A percentile compares a stretch with the other conserved stretches of the same genome.
Conservation (phyloP, 2,113 vertebrate genomes). For the Cinclus mexicanus region DNA sequence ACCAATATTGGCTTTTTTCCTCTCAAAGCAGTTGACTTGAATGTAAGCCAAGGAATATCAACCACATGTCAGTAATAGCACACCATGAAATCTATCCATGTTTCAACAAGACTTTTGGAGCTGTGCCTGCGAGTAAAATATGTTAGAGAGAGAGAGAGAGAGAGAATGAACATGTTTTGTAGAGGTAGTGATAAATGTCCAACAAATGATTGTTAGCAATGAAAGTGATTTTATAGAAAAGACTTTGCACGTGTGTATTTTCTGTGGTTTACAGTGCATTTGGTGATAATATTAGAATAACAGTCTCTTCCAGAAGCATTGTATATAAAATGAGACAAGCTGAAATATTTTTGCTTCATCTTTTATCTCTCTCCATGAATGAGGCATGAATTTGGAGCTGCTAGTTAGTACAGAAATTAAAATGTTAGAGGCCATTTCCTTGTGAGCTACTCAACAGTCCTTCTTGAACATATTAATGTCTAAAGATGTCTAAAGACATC, state of each 20-base stretch:
- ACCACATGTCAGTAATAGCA: not conserved
- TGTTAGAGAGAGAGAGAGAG: not conserved
- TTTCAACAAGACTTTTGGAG: conserved; percentile 37
- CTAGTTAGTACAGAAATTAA: not conserved
- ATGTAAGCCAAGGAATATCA: conserved; percentile 17
- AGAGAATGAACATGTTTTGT: not conserved
- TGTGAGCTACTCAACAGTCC: not conserved
- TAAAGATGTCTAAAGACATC: not conserved
- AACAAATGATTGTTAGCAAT: not conserved
- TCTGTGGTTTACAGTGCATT: not conserved
- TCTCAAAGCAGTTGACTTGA: not conserved
- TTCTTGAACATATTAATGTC: not conserved
- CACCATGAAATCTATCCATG: conserved; percentile 12
- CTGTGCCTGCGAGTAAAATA: not conserved
- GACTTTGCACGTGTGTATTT: not conserved
- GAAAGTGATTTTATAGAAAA: not conserved
- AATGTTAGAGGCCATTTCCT: not conserved
- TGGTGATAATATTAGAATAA: not conserved
- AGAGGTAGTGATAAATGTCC: not conserved
- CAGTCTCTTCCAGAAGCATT: not conserved
- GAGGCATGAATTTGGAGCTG: not conserved
- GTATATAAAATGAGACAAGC: not conserved
- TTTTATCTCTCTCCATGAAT: not conserved
- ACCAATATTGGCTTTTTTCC: not conserved
- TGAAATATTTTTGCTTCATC: not conserved